These are phyloP conservation scores for human DNA, from an alignment of 2,113 vertebrate genomes.

Conservation along the genomic window DNA sequence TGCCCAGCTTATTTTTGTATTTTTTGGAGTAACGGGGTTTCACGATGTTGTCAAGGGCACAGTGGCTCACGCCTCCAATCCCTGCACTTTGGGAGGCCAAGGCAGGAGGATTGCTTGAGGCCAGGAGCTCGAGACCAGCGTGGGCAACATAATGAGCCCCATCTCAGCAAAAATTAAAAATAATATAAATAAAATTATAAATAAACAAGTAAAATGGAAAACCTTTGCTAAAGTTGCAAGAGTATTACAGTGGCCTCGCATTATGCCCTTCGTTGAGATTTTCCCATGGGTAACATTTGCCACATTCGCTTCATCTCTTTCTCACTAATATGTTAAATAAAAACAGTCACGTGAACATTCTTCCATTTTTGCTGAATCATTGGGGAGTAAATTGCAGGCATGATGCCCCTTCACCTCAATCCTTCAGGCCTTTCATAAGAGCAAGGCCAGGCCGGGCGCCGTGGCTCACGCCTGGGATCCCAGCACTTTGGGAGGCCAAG, in stretches of 20 bases:
- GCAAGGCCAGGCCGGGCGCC: background rate
- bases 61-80: too few relatives aligned
- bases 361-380: background rate
- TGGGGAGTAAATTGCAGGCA: background rate
- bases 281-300: background rate
- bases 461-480: too few relatives aligned
- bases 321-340: background rate
- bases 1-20: too few relatives aligned
- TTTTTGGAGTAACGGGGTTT: too few relatives aligned
- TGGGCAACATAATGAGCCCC: too few relatives aligned
- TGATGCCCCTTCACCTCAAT: background rate
- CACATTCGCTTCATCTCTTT: background rate
- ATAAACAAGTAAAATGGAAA: background rate
- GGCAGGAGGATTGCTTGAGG: too few relatives aligned
- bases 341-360: background rate
- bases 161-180: too few relatives aligned
- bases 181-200: background rate
- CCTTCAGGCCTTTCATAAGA: conserved; percentile 25
- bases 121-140: too few relatives aligned
- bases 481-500: too few relatives aligned
- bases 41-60: too few relatives aligned
- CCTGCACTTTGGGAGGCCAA: too few relatives aligned
- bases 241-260: background rate
- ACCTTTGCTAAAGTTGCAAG: background rate
- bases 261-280: background rate